These are phyloP conservation scores for Chrysodeixis includens DNA, from an alignment of 2,888 invertebrate species.

Conservation along the genomic window DNA sequence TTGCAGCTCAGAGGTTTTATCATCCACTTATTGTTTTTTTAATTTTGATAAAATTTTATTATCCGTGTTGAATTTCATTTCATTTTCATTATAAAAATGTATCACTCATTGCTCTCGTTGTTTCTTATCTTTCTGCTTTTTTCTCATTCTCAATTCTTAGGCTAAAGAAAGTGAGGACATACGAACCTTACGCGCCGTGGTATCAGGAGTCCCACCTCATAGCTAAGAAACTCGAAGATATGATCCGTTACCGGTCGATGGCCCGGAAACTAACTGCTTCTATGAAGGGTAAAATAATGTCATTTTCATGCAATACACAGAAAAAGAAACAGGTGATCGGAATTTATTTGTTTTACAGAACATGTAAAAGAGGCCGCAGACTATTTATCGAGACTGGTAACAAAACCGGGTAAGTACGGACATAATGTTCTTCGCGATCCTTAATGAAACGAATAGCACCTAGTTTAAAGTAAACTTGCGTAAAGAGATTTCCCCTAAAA, in stretches of 20 bases:
- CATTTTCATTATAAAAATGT: too few species aligned
- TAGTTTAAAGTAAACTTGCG: too few species aligned
- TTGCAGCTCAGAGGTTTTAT: constrained; percentile 79
- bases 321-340: neutral
- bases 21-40: neutral
- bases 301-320: too few species aligned
- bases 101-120: too few species aligned
- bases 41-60: too few species aligned
- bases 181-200: constrained; percentile 66
- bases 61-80: too few species aligned
- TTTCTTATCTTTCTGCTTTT: neutral
- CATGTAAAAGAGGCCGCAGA: constrained; percentile 73
- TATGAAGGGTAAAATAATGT: constrained; percentile 74
- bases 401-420: constrained; percentile 73
- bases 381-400: constrained; percentile 75
- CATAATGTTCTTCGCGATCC: too few species aligned
- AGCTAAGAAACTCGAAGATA: constrained; percentile 75
- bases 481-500: too few species aligned
- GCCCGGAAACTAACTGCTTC: constrained; percentile 72
- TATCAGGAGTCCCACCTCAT: constrained; percentile 65
- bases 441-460: too few species aligned
- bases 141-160: constrained; percentile 45
- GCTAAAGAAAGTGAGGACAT: constrained; percentile 69
- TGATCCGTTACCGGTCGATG: constrained; percentile 70
- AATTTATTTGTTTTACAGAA: constrained; percentile 65